Evolutionary conservation across 1,140 invertebrate genomes (phyloP), one percentile per base, ranked within the genome.

Genomic region (Macrobrachium rosenbergii): DNA sequence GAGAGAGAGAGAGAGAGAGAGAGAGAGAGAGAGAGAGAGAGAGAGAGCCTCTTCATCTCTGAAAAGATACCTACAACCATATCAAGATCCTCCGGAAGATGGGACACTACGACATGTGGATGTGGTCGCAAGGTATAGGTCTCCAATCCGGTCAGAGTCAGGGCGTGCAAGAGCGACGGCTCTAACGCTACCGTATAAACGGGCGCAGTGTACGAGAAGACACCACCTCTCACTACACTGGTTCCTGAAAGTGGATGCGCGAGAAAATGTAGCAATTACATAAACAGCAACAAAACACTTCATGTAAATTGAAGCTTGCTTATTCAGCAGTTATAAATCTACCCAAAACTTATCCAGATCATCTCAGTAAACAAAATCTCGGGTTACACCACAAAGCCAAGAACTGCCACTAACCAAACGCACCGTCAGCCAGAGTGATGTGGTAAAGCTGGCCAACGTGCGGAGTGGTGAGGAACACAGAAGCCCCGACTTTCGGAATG

Each of bases 121-220:
- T 89, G 89, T 16, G 89, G 89, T 17, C 95, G 92, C 52, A 95
- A 92, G 0, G 96, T 96, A 89, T 96, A 96, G 0, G 95, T 95
- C 91, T 97, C 96, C 10, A 97, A 92, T 2, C 96, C 96, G 85
- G 94, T 95, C 64, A 95, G 94, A 2, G 96, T 96, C 0, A 96
- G 91, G 0, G 95, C 95, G 91, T 96, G 95, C 2, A 97, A 91
- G 77, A 95, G 93, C 80, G 94, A 94, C 83, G 94, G 92, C 90
- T 96, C 95, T 17, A 96, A 92, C 11, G 93, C 93, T 58, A 96
- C 93, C 75, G 94, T 92, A 86, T 93, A 93, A 17, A 96, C 94
- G 2, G 94, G 94, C 1, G 95, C 94, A 0, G 95, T 96, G 86
- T 96, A 96, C 8, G 94, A 94, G 91, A 96, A 96, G 0, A 92